phyloP scores from a whole-genome alignment of 2,797 vertebrate genomes.

The Myotis planiceps region DNA sequence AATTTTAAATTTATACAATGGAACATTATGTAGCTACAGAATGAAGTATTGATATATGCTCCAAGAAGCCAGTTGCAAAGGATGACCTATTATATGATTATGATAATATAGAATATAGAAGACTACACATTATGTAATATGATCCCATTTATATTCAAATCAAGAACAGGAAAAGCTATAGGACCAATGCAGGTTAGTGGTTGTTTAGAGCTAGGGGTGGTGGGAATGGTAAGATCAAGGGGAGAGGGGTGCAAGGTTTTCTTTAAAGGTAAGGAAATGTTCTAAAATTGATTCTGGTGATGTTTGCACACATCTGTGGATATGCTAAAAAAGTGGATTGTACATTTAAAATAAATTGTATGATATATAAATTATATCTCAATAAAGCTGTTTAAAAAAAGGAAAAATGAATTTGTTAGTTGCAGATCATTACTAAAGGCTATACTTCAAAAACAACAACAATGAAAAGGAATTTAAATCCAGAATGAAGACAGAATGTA shows the following conservation, averaged over 20 bases:
- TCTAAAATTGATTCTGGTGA: background rate
- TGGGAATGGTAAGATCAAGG: background rate
- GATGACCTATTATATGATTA: background rate
- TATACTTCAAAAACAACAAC: background rate
- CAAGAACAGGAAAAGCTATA: background rate
- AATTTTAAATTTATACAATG: background rate
- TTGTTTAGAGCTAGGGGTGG: background rate
- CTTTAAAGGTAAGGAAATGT: background rate
- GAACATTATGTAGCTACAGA: background rate
- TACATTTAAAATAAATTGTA: background rate
- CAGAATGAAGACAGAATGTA: background rate
- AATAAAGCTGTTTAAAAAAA: background rate
- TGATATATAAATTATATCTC: background rate
- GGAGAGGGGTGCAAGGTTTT: background rate
- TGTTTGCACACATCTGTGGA: too few relatives aligned
- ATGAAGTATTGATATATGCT: background rate
- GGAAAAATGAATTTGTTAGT: background rate
- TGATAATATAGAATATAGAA: background rate
- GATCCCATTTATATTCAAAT: background rate
- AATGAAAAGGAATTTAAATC: background rate
- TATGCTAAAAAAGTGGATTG: background rate
- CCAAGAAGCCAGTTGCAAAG: background rate
- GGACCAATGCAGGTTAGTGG: background rate
- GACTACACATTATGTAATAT: background rate
- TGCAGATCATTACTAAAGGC: background rate